Base-by-base conservation (phyloP, 1,140 invertebrate genomes). In the Diabrotica virgifera region DNA sequence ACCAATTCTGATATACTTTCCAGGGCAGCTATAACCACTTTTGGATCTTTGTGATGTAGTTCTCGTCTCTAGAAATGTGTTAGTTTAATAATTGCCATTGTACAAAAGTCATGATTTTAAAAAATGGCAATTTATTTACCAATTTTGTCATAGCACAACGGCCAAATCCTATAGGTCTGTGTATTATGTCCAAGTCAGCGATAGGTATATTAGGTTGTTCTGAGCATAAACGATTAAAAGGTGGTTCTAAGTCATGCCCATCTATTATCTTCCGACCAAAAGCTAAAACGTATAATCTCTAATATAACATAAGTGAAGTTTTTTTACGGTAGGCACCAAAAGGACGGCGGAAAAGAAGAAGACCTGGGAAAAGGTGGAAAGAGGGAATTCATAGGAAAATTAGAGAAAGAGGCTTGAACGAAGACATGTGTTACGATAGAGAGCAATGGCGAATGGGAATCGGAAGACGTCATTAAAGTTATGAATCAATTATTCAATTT, bases 141-240 rank as follows among this genome's bases (percentile, higher is more conserved):
- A 78, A 52, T 74, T 76, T 78, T 9, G 75, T 73, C 59, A 78
- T 66, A 38, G 73, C 76, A 53, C 63, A 69, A 53, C 63, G 54
- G 38, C 73, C 76, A 56, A 76, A 78, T 40, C 72, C 75, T 12
- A 72, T 11, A 12, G 71, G 69, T 66, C 74, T 62, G 71, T 72
- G 63, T 9, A 71, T 74, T 3, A 70, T 38, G 60, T 78, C 76
- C 36, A 75, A 66, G 63, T 74, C 71, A 62, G 70, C 24, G 50
- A 73, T 61, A 5, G 75, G 74, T 37, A 75, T 76, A 40, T 62
- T 62, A 0, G 77, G 76, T 62, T 76, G 72, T 64, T 76, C 70
- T 0, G 77, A 76, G 11, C 64, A 68, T n/a, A 78, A 53, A n/a
- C 73, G 61, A 24, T 73, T 66, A 14, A 70, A 74, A 6, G 72